Conservation (phyloP, 35 echinoderm and acorn worm genomes). For the Apostichopus japonicus region DNA sequence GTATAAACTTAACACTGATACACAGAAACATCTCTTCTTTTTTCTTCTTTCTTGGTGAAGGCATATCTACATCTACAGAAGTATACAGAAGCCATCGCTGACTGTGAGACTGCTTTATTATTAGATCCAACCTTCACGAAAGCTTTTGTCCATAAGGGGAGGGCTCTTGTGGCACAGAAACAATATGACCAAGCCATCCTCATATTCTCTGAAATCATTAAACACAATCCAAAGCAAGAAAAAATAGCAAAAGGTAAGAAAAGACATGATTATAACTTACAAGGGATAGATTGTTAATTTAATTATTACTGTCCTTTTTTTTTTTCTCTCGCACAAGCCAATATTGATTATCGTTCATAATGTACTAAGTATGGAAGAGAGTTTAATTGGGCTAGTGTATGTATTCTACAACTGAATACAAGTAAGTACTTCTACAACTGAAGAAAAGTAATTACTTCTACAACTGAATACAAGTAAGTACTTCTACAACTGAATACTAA, state of each 20-base stretch:
- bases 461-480: no score
- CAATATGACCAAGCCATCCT: slow-evolving; percentile 72
- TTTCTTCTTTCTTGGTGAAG: slow-evolving; percentile 26
- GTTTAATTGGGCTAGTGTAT: no score
- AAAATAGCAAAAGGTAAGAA: slow-evolving; percentile 79
- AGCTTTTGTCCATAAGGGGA: slow-evolving; percentile 77
- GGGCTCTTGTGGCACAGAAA: slow-evolving; percentile 62
- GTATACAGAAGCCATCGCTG: slow-evolving; percentile 65
- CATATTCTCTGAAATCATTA: slow-evolving; percentile 71
- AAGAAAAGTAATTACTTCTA: no score
- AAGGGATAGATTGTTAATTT: not conserved
- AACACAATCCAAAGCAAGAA: slow-evolving; percentile 71
- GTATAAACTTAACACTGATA: no score
- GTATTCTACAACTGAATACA: no score
- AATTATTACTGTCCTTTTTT: no score
- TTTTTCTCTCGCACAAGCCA: no score
- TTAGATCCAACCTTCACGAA: slow-evolving; percentile 68
- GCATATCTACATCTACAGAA: slow-evolving; percentile 74
- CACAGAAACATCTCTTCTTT: not conserved
- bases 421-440: no score
- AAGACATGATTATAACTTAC: not conserved
- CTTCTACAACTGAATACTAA: no score
- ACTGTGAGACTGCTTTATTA: slow-evolving; percentile 76
- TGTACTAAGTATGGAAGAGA: no score
- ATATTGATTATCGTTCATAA: no score